Evolutionary conservation across 2,888 invertebrate species (phyloP).

Genomic region (Spialia ferax): DNA sequence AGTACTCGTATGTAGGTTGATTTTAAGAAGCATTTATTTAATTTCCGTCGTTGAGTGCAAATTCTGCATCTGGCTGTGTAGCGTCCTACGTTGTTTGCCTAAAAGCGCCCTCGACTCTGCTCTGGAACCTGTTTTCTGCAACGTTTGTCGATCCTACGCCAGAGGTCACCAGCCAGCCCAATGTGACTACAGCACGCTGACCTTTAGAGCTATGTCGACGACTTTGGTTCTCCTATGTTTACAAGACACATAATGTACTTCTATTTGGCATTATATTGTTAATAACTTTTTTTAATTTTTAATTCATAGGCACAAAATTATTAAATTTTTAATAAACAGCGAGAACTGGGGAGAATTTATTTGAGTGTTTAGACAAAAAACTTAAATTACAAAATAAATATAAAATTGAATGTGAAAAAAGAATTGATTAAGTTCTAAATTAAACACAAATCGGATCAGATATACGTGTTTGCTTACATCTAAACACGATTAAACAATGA

Average conservation of each 20-base stretch:
- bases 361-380: too few species aligned
- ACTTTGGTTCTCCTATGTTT: conserved; percentile 19
- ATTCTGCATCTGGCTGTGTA: conserved; percentile 14
- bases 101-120: conserved; percentile 22
- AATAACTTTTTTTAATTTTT: too few species aligned
- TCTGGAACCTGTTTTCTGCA: conserved; percentile 33
- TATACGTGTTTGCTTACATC: neutral
- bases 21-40: neutral
- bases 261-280: too few species aligned
- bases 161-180: conserved; percentile 37
- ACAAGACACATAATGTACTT: neutral
- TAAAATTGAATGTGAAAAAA: too few species aligned
- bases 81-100: conserved; percentile 32
- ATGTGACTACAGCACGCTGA: conserved; percentile 33
- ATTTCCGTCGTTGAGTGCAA: conserved; percentile 17
- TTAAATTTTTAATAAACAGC: too few species aligned
- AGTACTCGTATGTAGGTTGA: too few species aligned
- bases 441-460: neutral
- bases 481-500: neutral
- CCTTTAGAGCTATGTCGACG: conserved; percentile 28
- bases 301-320: too few species aligned
- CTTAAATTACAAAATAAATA: too few species aligned
- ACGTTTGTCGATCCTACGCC: conserved; percentile 37
- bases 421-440: neutral
- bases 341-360: too few species aligned